Percentiles rank a stretch among this genome's conserved stretches.
Evolutionary conservation across 2,888 invertebrate species (phyloP).

Genomic region (Leucophenga montana): DNA sequence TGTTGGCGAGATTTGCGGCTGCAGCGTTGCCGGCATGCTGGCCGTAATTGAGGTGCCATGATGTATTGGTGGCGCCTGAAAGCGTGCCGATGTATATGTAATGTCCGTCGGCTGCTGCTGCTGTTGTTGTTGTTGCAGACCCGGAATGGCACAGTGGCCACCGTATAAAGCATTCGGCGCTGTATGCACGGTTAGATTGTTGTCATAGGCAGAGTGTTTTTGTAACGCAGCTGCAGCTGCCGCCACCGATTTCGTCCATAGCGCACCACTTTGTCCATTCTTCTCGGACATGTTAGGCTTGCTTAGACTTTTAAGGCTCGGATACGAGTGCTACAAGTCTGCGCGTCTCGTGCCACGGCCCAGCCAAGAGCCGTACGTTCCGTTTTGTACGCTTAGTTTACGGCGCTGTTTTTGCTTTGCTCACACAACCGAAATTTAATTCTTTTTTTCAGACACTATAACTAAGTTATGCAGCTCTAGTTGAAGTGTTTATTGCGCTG

Average conservation of each 20-base stretch:
- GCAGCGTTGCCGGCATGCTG: constrained; percentile 36
- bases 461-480: constrained; percentile 29
- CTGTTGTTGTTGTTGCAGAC: constrained; percentile 18
- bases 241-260: constrained; percentile 66
- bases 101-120: constrained; percentile 43
- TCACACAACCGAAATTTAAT: constrained; percentile 27
- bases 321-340: constrained; percentile 22
- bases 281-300: constrained; percentile 70
- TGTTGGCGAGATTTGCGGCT: constrained; percentile 55
- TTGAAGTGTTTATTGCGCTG: constrained; percentile 27
- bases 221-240: constrained; percentile 33
- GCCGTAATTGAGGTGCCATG: constrained; percentile 39
- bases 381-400: constrained; percentile 31
- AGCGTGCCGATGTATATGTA: constrained; percentile 57
- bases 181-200: constrained; percentile 17
- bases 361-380: constrained; percentile 9
- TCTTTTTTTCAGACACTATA: constrained; percentile 28
- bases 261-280: constrained; percentile 69
- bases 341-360: background rate
- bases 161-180: constrained; percentile 41
- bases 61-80: constrained; percentile 62
- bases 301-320: constrained; percentile 39
- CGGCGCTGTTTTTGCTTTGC: constrained; percentile 35
- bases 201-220: constrained; percentile 16
- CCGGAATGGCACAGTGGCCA: constrained; percentile 40